Base-by-base conservation (phyloP, 1,140 invertebrate species). In the Bombus terrestris region DNA sequence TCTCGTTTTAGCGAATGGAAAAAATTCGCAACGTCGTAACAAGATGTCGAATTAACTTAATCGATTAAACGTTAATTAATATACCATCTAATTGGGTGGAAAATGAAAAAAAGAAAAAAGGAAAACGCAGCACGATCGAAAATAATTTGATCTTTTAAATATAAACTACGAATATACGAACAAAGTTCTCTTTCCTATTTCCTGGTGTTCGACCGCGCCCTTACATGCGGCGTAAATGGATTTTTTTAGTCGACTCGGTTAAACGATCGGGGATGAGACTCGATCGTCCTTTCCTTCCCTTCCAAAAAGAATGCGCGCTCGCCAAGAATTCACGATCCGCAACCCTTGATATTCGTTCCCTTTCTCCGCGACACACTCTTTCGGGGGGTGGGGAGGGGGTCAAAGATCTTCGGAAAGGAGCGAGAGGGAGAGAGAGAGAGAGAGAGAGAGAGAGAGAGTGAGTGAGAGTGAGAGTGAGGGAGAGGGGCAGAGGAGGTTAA, bases 321-420 rank as follows among this genome's bases (percentile, higher is more conserved):
- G 68, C 77, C 76, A 53, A 62, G 53, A 72, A 72, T 72, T 41
- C 39, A 3, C 41, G 62, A 77, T 59, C 9, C 13, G 62, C 35
- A 57, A 83, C 62, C 83, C 83, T 85, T 85, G 77, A 73, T 77
- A 85, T 85, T 85, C 83, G 47, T 39, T 22, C 22, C 22, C 73
- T 68, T 57, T 68, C 32, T 73, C 22, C 22, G 32, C n/a, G 57
- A n/a, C 57, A 22, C 57, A 15, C 5, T 66, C 71, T 28, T 28
- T 35, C 18, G 43, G 43, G 15, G 53, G 32, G 83, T 32, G 32
- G 32, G 32, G 32, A 32, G 2, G 22, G 41, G 53, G 57, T 85
- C 68, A 73, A 85, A 85, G 76, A 85, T 85, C 77, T 22, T 10
- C 25, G 25, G 57, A 28, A 39, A 13, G 25, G 59, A 43, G 25